A percentile compares a stretch with the other conserved stretches of the same genome.
Evolutionary conservation across 2,888 invertebrate genomes (phyloP).

Genomic region (Arrhopalites spinosus): DNA sequence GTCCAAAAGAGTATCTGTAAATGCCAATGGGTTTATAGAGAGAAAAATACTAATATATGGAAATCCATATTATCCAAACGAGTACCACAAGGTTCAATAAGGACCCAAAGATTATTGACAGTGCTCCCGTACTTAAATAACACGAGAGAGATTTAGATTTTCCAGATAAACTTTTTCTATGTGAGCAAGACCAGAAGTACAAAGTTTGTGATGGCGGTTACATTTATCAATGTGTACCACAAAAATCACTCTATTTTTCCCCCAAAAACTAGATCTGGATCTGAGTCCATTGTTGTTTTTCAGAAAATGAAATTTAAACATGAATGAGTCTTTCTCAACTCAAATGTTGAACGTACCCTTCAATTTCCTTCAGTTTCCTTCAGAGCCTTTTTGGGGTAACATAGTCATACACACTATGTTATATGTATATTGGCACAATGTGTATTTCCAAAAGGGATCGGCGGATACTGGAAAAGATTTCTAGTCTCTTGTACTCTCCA

Average conservation of each 20-base stretch:
- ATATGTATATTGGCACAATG: background rate
- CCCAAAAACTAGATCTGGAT: conserved; percentile 1
- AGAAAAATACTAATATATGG: too few species aligned
- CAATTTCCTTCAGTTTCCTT: too few species aligned
- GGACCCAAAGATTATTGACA: background rate
- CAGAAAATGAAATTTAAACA: background rate
- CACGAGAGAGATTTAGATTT: background rate
- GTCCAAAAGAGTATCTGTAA: too few species aligned
- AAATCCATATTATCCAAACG: too few species aligned
- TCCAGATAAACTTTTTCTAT: background rate
- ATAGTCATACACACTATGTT: background rate
- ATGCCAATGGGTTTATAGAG: too few species aligned
- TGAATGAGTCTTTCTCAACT: too few species aligned
- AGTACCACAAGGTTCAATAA: too few species aligned
- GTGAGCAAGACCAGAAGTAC: too few species aligned
- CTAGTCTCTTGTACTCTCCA: background rate
- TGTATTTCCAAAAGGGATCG: background rate
- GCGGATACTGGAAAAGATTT: background rate
- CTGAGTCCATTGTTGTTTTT: background rate
- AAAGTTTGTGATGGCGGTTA: background rate
- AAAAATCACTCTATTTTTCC: conserved; percentile 1
- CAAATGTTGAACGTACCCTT: too few species aligned
- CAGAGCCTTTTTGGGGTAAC: background rate
- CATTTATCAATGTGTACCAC: too few species aligned
- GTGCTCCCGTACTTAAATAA: background rate